A percentile compares a stretch with the other conserved stretches of the same genome.
phyloP scores from a whole-genome alignment of 2,888 invertebrate genomes.

The Sesamia inferens region DNA sequence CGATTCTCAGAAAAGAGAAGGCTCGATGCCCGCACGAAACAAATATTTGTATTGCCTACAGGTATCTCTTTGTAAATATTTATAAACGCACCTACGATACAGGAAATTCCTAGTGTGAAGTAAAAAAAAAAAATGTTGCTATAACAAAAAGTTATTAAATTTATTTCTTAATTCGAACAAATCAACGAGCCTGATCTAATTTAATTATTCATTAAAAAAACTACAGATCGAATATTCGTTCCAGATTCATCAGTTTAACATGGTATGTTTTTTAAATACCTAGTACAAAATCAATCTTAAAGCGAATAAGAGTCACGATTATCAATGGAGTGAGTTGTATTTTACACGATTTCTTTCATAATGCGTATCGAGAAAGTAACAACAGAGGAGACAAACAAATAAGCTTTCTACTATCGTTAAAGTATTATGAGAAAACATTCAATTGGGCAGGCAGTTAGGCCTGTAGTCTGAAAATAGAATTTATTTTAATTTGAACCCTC shows the following conservation, averaged over 20 bases:
- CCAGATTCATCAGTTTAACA: not conserved
- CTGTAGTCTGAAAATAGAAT: not conserved
- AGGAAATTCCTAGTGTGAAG: too few species aligned
- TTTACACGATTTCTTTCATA: slow-evolving; percentile 14
- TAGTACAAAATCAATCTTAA: slow-evolving; percentile 35
- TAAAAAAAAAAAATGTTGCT: too few species aligned
- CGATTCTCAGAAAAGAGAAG: too few species aligned
- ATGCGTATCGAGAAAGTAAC: slow-evolving; percentile 26
- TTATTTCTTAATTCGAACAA: not conserved
- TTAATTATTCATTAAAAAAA: not conserved
- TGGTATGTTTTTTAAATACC: not conserved
- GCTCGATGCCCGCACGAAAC: too few species aligned
- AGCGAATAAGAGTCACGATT: slow-evolving; percentile 26
- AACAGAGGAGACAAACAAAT: slow-evolving; percentile 18
- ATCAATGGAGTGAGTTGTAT: slow-evolving; percentile 9
- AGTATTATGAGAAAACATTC: slow-evolving; percentile 1
- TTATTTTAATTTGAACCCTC: not conserved
- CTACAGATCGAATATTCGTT: not conserved
- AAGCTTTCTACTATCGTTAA: slow-evolving; percentile 34
- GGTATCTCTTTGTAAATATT: too few species aligned
- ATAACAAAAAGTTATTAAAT: too few species aligned
- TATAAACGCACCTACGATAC: too few species aligned
- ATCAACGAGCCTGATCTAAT: slow-evolving; percentile 11
- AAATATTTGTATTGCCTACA: too few species aligned
- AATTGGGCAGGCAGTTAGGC: not conserved